A percentile compares a stretch with the other conserved stretches of the same genome.
Evolutionary conservation across 2,888 invertebrate genomes (phyloP).

Genomic region (Torymus aiolomorphi): DNA sequence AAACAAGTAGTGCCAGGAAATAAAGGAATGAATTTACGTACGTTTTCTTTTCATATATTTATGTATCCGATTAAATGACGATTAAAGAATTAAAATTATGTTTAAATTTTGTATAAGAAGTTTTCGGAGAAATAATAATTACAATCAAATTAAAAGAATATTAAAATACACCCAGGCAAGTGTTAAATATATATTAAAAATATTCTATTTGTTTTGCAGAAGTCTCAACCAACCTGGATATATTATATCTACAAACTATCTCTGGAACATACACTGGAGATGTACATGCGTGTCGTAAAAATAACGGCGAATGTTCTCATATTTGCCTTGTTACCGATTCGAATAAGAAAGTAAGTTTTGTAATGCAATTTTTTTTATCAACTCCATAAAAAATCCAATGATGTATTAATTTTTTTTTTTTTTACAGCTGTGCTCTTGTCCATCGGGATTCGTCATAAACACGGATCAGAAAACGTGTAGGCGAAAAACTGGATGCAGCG

Average conservation of each 20-base stretch:
- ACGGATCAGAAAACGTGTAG: constrained; percentile 79
- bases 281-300: constrained; percentile 79
- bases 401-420: neutral
- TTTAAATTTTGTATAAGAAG: too few species aligned
- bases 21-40: constrained; percentile 74
- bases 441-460: constrained; percentile 80
- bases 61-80: too few species aligned
- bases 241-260: constrained; percentile 77
- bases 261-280: constrained; percentile 69
- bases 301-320: constrained; percentile 84
- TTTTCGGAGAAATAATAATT: too few species aligned
- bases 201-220: constrained; percentile 59
- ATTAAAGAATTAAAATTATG: too few species aligned
- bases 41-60: constrained; percentile 48
- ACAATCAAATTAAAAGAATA: too few species aligned
- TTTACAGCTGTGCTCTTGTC: constrained; percentile 79
- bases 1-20: constrained; percentile 70
- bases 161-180: too few species aligned
- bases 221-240: constrained; percentile 67
- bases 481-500: constrained; percentile 73
- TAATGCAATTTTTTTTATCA: neutral
- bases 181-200: too few species aligned
- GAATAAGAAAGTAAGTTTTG: constrained; percentile 57
- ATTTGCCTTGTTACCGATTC: constrained; percentile 80
- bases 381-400: too few species aligned